Evolutionary conservation across 1,140 invertebrate species (phyloP), one percentile per base, ranked within the genome.

Genomic region (Drosophila ananassae): DNA sequence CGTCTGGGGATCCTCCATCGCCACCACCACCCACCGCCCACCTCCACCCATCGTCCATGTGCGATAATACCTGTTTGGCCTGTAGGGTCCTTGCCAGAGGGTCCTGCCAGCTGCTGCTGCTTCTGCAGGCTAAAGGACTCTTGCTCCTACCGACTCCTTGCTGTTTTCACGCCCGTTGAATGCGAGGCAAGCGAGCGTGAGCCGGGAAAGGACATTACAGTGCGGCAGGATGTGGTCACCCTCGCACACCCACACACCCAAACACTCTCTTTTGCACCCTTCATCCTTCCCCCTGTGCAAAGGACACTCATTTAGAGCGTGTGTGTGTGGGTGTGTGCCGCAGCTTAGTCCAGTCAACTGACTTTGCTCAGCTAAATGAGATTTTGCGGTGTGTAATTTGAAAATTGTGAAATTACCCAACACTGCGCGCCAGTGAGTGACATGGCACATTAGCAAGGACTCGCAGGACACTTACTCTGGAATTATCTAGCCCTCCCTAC

Each of bases 341-440:
- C 41, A 55, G 57, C 46, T 69, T 68, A 61, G 69, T 55, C 44
- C 68, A 73, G 51, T 73, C 68, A 73, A 73, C 69, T 73, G 69
- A 47, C 71, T 73, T 73, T 73, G 54, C 71, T 66, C 60, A 74
- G 71, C 73, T 75, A 75, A 75, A 75, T 75, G 61, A 75, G 72
- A 75, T 67, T 75, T 75, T 75, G 73, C 24, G 61, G 73, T 75
- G 54, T 59, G 71, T 74, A 74, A 74, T 75, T 74, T 74, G 52
- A 74, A 74, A 74, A 75, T 74, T 64, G 53, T 66, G 37, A 74
- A 73, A 74, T 74, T 74, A 66, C 39, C 60, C 58, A 73, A 62
- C 57, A 73, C 51, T 62, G 68, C 34, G 34, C 34, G 34, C 34
- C 34, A 37, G 34, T 37, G 13, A 12, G 63, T 66, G 46, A 41